phyloP scores from a whole-genome alignment of 2,113 vertebrate species.

The Oncorhynchus nerka region DNA sequence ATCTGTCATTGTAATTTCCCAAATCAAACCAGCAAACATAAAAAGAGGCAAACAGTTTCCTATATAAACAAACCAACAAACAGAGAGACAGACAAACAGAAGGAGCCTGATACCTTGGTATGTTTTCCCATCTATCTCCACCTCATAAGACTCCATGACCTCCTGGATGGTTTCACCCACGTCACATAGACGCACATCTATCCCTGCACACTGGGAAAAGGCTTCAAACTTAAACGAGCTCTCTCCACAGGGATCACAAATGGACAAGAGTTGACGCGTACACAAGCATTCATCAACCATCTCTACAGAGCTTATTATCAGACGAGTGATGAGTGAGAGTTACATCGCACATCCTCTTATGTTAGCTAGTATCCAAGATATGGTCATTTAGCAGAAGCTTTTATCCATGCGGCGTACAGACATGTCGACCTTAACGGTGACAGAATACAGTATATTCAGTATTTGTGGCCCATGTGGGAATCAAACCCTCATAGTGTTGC shows the following conservation, averaged over 20 bases:
- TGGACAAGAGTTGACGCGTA: too few relatives aligned
- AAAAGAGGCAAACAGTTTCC: too few relatives aligned
- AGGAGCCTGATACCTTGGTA: conserved; percentile 83
- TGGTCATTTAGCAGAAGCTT: too few relatives aligned
- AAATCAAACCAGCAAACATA: neutral
- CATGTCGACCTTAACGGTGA: too few relatives aligned
- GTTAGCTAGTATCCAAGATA: too few relatives aligned
- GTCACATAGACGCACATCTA: conserved; percentile 95
- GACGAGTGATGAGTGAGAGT: neutral
- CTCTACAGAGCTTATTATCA: neutral
- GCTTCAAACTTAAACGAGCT: neutral
- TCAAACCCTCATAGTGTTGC: too few relatives aligned
- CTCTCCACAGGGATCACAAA: neutral
- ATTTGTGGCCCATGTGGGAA: too few relatives aligned
- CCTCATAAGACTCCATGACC: conserved; percentile 99
- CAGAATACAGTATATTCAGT: too few relatives aligned
- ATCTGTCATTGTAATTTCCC: too few relatives aligned
- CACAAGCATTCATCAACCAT: neutral
- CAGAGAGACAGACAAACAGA: neutral
- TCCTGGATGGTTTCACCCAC: conserved; percentile 97
- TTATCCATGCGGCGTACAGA: too few relatives aligned
- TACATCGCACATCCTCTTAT: too few relatives aligned
- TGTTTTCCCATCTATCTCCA: conserved; percentile 97
- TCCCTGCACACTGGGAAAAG: conserved; percentile 85
- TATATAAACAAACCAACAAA: too few relatives aligned